phyloP scores from a whole-genome alignment of 2,888 invertebrate genomes.

The Drosophila affinis region DNA sequence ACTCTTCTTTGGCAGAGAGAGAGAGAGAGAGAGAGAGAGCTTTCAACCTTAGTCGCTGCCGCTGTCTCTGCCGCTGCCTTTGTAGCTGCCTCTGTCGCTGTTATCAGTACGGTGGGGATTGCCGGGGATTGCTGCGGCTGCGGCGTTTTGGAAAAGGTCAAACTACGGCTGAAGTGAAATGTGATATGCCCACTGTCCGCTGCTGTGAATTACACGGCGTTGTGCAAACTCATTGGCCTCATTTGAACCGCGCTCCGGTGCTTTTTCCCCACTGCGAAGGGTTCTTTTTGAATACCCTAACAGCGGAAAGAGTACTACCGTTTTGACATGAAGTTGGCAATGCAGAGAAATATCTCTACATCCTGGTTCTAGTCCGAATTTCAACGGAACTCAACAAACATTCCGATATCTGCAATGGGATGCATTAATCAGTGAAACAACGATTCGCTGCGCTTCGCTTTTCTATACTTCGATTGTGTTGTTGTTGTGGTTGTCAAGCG shows the following conservation, averaged over 20 bases:
- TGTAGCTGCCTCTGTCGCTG: slow-evolving; percentile 35
- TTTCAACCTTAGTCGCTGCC: slow-evolving; percentile 31
- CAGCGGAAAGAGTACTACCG: neutral
- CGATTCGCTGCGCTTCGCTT: neutral
- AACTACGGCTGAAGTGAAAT: slow-evolving; percentile 22
- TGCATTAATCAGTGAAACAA: too few species aligned
- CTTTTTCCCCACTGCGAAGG: slow-evolving; percentile 50
- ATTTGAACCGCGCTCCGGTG: slow-evolving; percentile 47
- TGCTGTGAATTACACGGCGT: slow-evolving; percentile 59
- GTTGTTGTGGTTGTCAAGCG: slow-evolving; percentile 5
- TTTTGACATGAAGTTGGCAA: neutral
- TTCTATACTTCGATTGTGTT: neutral
- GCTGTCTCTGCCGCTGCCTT: neutral
- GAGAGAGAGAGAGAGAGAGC: slow-evolving; percentile 27
- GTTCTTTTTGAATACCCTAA: slow-evolving; percentile 28
- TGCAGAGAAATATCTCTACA: neutral
- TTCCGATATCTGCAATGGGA: too few species aligned
- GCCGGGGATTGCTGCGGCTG: neutral
- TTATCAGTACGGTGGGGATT: slow-evolving; percentile 28
- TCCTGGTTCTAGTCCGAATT: too few species aligned
- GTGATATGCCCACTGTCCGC: slow-evolving; percentile 9
- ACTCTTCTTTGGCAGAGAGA: neutral
- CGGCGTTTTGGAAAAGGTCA: slow-evolving; percentile 20
- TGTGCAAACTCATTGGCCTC: slow-evolving; percentile 51
- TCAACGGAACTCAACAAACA: too few species aligned